Percentiles rank a stretch among this genome's conserved stretches.
Conservation (phyloP, 2,797 vertebrate genomes). For the Amblyopsis hoosieri region DNA sequence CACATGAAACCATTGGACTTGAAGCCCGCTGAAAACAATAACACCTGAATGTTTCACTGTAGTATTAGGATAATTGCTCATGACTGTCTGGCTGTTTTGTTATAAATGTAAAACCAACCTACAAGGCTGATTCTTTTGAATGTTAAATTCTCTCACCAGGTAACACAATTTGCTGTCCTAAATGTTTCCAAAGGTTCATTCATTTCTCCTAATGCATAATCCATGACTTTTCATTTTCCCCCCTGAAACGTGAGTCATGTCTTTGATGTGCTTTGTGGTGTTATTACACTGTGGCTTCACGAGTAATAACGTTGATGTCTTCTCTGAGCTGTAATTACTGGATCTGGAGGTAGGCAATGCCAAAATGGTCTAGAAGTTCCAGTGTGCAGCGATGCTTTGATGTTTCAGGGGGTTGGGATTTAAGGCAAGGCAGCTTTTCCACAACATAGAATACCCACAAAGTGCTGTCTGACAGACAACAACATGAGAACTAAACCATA, state of each 20-base stretch:
- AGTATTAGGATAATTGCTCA: too few species aligned
- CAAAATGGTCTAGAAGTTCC: conserved; percentile 71
- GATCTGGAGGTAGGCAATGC: conserved; percentile 70
- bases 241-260: conserved; percentile 70
- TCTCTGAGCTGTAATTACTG: conserved; percentile 80
- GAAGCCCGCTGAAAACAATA: too few species aligned
- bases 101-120: too few species aligned
- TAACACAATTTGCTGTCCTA: conserved; percentile 34
- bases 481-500: conserved; percentile 53
- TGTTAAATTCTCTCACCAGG: conserved; percentile 28
- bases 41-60: too few species aligned
- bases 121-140: too few species aligned
- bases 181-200: conserved; percentile 40
- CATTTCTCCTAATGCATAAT: conserved; percentile 67
- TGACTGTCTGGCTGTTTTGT: too few species aligned
- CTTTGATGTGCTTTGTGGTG: conserved; percentile 76
- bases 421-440: conserved; percentile 45
- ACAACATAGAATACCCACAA: conserved; percentile 51
- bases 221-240: conserved; percentile 73
- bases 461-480: conserved; percentile 40
- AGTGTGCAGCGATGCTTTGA: conserved; percentile 73
- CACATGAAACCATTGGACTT: conserved; percentile 30
- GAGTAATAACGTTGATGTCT: conserved; percentile 80
- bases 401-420: conserved; percentile 37
- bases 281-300: conserved; percentile 74